Base-by-base conservation (phyloP, 2,888 invertebrate species). In the Sinelater perroti region DNA sequence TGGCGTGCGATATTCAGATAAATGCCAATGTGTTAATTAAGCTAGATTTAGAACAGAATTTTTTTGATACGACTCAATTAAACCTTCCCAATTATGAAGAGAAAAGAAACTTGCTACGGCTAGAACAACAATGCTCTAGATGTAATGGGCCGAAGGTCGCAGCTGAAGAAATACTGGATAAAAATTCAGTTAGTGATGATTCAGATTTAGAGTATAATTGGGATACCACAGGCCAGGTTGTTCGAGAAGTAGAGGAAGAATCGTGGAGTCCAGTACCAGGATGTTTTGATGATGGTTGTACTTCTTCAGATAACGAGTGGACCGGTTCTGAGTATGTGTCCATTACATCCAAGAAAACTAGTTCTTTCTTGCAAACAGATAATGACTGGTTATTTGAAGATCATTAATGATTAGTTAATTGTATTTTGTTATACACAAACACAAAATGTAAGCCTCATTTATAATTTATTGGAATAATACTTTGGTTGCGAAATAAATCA, bases 41-140 rank as follows among this genome's bases (percentile, higher is more conserved):
- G 18, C 18, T 56, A n/a, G 63, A 63, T 53, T 59, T 63, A 14
- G 63, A 63, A 44, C 45, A 54, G 51, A 63, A 63, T 46, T 53
- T 31, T 28, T 44, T 63, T 18, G 21, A 40, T 16, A 63, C 54
- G 1, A 13, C 10, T 8, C 6, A 26, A 13, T n/a, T 56, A 2
- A 16, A 14, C 1, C 21, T 42, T 42, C 10, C 42, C 13, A 13
- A 28, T 18, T 63, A 63, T 35, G 13, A 33, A 6, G 28, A 28
- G 10, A 47, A 46, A 16, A 49, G 54, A 28, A 38, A 33, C 4
- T 7, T 26, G 3, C 45, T 60, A n/a, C 52, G 60, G 1, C 8
- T 13, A 6, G 11, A 17, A 4, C 1, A 3, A 11, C 16, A 14
- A 20, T 33, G 20, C 24, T n/a, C 2, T 5, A 44, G 52, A 16